Base-by-base conservation (phyloP, 2,113 vertebrate genomes). In the Antechinus stuartii region DNA sequence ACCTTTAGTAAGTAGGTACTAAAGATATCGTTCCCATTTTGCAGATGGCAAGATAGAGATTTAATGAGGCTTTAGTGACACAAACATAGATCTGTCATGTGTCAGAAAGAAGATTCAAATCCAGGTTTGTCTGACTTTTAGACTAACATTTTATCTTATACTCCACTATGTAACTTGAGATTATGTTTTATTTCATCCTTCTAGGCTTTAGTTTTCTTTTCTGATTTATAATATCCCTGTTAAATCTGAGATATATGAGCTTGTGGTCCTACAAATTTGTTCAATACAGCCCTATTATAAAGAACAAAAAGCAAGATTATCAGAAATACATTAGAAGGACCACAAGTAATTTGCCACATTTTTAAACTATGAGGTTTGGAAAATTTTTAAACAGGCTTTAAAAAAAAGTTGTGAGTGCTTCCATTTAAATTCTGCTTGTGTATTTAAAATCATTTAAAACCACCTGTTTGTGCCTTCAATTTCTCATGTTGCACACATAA, bases 391-490 rank as follows among this genome's bases (percentile, higher is more conserved):
- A 52, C 49, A 95, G 92, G 8, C 91, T 97, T 57, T 93, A 95
- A 91, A 92, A 76, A 61, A 96, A 95, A 93, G 92, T 95, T 96
- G 92, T 84, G 89, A 97, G 95, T 91, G 8, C 47, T 55, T 96
- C 96, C 92, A 96, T 97, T 97, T 95, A 97, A 97, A 97, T 98
- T 97, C 97, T 97, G 97, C 97, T 96, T 94, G 95, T 89, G 96
- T 95, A 96, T 96, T 97, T 97, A 97, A 97, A 97, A 96, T 91
- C 94, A 91, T 97, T 97, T 96, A 95, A 98, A 98, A 98, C 98
- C 98, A 98, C 98, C 97, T 98, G 98, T 98, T 98, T 97, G 96
- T 97, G 97, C 96, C 97, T 97, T 97, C 94, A 94, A 19, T 97
- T 96, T 97, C 95, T 97, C 97, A 97, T 97, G 97, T 98, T 97